phyloP scores from a whole-genome alignment of 2,797 vertebrate genomes.

The Semaprochilodus insignis region DNA sequence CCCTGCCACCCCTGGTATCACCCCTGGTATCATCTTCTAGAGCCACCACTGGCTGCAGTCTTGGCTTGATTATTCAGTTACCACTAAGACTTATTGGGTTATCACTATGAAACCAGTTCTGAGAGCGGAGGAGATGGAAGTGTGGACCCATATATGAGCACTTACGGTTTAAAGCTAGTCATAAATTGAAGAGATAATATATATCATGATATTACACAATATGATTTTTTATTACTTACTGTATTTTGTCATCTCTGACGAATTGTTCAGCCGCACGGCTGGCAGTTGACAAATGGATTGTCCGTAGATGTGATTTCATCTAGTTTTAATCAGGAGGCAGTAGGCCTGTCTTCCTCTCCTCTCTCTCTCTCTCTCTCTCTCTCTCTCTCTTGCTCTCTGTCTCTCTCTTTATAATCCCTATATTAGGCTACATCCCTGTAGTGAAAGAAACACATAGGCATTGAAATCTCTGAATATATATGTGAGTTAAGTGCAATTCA shows the following conservation, averaged over 20 bases:
- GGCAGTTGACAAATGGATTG: constrained; percentile 6
- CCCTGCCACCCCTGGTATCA: too few species aligned
- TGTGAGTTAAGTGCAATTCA: constrained; percentile 39
- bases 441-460: constrained; percentile 7
- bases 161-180: background rate
- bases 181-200: background rate
- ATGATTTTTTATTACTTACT: background rate
- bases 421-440: background rate
- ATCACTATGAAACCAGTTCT: background rate
- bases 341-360: background rate
- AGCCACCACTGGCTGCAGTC: too few species aligned
- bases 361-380: background rate
- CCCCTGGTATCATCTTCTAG: too few species aligned
- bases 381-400: background rate
- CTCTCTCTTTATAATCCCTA: background rate
- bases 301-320: background rate
- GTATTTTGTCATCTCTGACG: constrained; percentile 1
- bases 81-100: too few species aligned
- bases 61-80: too few species aligned
- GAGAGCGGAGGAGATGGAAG: background rate
- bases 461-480: constrained; percentile 15
- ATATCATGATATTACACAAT: background rate
- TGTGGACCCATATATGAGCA: background rate
- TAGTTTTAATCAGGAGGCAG: background rate
- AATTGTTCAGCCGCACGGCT: background rate